These are phyloP conservation scores for Acanthosepion pharaonis DNA, from an alignment of 2,888 invertebrate species.

Conservation along the genomic window DNA sequence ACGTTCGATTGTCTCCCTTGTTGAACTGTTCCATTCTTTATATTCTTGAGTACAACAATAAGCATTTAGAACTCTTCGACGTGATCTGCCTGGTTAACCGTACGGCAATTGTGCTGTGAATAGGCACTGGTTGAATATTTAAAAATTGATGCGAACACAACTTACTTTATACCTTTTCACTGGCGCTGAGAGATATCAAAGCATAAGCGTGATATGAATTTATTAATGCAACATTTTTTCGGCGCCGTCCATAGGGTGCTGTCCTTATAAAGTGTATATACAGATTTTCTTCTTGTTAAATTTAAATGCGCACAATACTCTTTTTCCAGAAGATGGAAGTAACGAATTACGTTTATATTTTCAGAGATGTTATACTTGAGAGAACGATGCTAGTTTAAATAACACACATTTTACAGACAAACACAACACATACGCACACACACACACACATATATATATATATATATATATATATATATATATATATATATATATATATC, in stretches of 20 bases:
- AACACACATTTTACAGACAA: no score
- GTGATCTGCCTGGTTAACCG: not conserved
- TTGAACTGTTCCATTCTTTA: not conserved
- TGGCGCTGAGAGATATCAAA: not conserved
- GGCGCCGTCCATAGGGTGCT: not conserved
- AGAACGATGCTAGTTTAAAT: no score
- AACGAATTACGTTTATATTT: no score
- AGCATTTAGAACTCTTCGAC: not conserved
- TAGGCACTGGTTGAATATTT: not conserved
- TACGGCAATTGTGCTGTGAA: not conserved
- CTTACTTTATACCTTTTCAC: not conserved
- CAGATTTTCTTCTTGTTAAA: not conserved
- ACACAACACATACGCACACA: no score
- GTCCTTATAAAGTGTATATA: not conserved
- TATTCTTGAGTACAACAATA: not conserved
- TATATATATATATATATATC: no score
- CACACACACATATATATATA: no score
- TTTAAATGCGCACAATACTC: not conserved
- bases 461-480: no score
- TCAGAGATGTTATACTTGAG: no score
- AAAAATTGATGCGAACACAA: not conserved
- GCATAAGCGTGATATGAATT: not conserved
- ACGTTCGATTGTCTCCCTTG: constrained; percentile 4
- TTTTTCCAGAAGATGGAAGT: no score
- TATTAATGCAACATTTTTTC: not conserved